A percentile compares a stretch with the other conserved stretches of the same genome.
Evolutionary conservation across 1,140 invertebrate genomes (phyloP).

Genomic region (Macrobrachium nipponense): DNA sequence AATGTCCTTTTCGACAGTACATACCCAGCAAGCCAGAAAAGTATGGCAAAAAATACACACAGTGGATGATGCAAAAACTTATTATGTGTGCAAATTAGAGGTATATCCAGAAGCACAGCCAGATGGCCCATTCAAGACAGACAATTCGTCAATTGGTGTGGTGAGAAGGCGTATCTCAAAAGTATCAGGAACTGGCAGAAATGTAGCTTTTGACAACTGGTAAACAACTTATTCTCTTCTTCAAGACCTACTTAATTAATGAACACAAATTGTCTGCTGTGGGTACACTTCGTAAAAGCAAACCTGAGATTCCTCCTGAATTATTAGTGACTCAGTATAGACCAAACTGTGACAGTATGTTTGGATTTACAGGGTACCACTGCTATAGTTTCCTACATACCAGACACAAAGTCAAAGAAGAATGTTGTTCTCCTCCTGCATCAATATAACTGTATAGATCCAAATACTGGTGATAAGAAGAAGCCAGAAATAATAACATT

Average conservation of each 20-base stretch:
- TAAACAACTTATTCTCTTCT: background rate
- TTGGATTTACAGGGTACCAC: no score
- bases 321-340: no score
- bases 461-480: no score
- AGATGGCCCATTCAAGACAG: conserved; percentile 4
- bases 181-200: no score
- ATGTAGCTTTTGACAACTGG: no score
- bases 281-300: conserved; percentile 3
- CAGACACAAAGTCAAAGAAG: no score
- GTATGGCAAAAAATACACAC: conserved; percentile 13
- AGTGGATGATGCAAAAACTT: conserved; percentile 3
- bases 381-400: no score
- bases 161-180: background rate
- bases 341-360: no score
- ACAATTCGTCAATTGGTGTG: conserved; percentile 7
- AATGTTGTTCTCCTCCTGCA: no score
- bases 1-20: background rate
- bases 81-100: background rate
- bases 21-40: conserved; percentile 12
- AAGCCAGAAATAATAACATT: no score
- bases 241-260: background rate
- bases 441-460: no score
- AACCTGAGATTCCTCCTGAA: conserved; percentile 14
- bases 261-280: conserved; percentile 5
- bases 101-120: background rate